Conservation (phyloP, 2,113 vertebrate species). For the Dipodomys merriami region DNA sequence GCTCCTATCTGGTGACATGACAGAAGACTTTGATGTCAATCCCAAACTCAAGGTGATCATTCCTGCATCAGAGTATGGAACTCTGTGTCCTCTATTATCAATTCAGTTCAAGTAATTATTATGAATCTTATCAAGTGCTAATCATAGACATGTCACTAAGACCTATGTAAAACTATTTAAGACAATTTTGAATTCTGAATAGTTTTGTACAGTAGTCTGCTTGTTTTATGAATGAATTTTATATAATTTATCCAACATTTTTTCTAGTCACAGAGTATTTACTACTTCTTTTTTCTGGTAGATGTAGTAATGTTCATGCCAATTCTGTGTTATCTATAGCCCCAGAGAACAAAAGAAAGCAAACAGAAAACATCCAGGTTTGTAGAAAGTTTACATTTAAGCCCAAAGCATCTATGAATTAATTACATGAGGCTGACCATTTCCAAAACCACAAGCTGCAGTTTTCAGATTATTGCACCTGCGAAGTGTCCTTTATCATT, state of each 20-base stretch:
- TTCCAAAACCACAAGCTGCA: neutral
- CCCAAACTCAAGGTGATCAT: neutral
- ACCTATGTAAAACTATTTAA: neutral
- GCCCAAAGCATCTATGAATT: neutral
- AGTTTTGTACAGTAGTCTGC: neutral
- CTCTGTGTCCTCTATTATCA: slow-evolving; percentile 23
- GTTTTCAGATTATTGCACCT: neutral
- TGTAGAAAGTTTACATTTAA: slow-evolving; percentile 8
- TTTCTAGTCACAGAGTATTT: neutral
- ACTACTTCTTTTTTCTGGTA: neutral
- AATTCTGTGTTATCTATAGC: neutral
- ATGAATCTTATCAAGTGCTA: neutral
- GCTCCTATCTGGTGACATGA: neutral
- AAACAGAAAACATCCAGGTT: neutral
- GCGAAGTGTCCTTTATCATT: neutral
- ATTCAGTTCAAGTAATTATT: neutral
- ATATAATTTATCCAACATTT: neutral
- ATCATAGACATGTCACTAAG: neutral
- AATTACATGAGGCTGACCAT: neutral
- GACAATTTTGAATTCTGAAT: slow-evolving; percentile 9
- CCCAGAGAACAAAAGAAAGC: slow-evolving; percentile 12
- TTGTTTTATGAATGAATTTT: slow-evolving; percentile 22
- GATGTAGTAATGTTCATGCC: neutral
- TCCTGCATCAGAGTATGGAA: neutral
- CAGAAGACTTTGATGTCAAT: neutral